These are phyloP conservation scores for Porites divaricata DNA, from an alignment of 92 coral and sea anemone genomes.

Conservation along the genomic window DNA sequence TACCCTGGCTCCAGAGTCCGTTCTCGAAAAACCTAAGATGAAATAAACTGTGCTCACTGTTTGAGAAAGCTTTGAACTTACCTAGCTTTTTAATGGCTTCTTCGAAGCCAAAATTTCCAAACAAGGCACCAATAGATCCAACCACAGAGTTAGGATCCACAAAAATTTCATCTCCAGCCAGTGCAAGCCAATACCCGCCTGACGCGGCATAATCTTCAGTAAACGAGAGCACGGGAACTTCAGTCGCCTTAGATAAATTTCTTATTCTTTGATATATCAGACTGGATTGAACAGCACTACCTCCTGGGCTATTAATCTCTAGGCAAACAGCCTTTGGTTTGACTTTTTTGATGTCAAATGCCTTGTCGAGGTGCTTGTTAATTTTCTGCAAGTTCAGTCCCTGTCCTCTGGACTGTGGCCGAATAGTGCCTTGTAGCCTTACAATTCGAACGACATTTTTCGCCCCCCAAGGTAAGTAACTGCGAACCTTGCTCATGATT, in stretches of 20 bases:
- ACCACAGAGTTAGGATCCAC: conserved; percentile 76
- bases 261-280: conserved; percentile 83
- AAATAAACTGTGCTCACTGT: not conserved
- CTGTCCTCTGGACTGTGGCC: conserved; percentile 1
- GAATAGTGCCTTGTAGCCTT: conserved; percentile 76
- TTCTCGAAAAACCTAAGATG: too few species aligned
- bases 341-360: conserved; percentile 73
- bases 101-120: conserved; percentile 65
- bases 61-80: conserved; percentile 24
- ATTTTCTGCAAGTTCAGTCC: conserved; percentile 61
- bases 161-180: conserved; percentile 89
- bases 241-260: conserved; percentile 55
- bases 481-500: conserved; percentile 31
- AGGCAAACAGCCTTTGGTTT: conserved; percentile 88
- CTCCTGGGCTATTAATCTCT: conserved; percentile 84
- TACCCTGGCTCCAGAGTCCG: too few species aligned
- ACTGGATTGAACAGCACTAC: conserved; percentile 80
- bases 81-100: conserved; percentile 86
- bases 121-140: conserved; percentile 86
- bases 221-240: conserved; percentile 80
- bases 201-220: conserved; percentile 84
- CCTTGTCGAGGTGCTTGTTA: conserved; percentile 74
- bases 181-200: conserved; percentile 89
- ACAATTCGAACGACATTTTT: conserved; percentile 84
- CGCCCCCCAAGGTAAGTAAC: conserved; percentile 33